Evolutionary conservation across 1,140 invertebrate species (phyloP), one percentile per base, ranked within the genome.

Genomic region (Macrotrachela quadricornifera): DNA sequence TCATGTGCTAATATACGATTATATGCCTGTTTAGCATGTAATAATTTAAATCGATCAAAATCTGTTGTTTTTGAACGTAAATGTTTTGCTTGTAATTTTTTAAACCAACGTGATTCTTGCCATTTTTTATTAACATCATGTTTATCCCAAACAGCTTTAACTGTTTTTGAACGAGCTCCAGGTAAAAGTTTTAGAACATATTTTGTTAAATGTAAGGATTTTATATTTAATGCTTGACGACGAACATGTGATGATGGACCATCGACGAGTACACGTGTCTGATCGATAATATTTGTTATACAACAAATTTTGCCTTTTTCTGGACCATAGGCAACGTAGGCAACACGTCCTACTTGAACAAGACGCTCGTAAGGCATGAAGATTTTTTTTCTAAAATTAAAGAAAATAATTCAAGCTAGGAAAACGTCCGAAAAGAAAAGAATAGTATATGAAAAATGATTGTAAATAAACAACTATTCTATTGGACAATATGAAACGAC

Each of bases 211-310:
- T 94, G 85, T 21, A 96, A 71, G 60, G 87, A 79, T 63, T 82
- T 92, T 50, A 95, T 76, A 61, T 85, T 80, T 63, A 92, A 79
- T 57, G 82, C 79, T 69, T 82, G 77, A 49, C 91, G 75, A 14
- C 78, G 73, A 14, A 96, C 83, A 61, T 80, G 80, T 8, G 21
- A 30, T 30, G 21, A 30, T 48, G 91, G 90, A 42, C 90, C 91
- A 78, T 96, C 90, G 56, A 95, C 76, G 51, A 95, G 75, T 62
- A 84, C 85, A 68, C 85, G 80, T 64, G 88, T 96, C 75, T 92
- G 87, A 68, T 97, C 90, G 63, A 97, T 87, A 60, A 96, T 77
- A 71, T 97, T 86, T 43, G 95, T 85, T 63, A 97, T 91, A 59
- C 79, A 77, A 57, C 83, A 80, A 48, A 95, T 73, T 74, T 92